Percentiles rank a stretch among this genome's conserved stretches.
Evolutionary conservation across 2,888 invertebrate genomes (phyloP).

Genomic region (Epistrophe grossulariae): DNA sequence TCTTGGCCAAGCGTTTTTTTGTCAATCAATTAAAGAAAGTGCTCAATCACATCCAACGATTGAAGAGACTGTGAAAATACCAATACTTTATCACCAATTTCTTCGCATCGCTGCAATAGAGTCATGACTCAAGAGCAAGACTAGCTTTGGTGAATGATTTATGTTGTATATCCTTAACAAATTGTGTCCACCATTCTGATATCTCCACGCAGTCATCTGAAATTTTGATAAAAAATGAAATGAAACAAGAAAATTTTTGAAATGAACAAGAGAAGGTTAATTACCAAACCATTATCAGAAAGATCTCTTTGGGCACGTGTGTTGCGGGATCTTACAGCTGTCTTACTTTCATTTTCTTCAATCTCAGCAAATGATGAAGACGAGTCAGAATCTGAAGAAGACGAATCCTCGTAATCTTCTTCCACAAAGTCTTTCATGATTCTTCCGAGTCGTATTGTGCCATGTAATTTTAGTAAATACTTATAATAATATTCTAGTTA

Average conservation of each 20-base stretch:
- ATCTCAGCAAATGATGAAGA: constrained; percentile 76
- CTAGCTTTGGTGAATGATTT: constrained; percentile 82
- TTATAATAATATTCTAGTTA: not conserved
- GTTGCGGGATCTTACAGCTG: constrained; percentile 28
- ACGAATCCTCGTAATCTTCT: constrained; percentile 84
- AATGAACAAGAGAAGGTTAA: not conserved
- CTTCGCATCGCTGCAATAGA: constrained; percentile 95
- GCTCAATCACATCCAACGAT: constrained; percentile 96
- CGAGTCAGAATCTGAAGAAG: constrained; percentile 80
- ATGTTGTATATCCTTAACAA: constrained; percentile 91
- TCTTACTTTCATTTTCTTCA: constrained; percentile 41
- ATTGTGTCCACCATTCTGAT: constrained; percentile 93
- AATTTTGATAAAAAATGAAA: not conserved
- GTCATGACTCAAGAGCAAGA: constrained; percentile 92
- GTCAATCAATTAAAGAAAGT: constrained; percentile 92
- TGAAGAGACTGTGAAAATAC: constrained; percentile 98
- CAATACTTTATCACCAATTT: constrained; percentile 97
- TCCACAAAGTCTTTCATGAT: constrained; percentile 91
- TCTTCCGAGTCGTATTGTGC: constrained; percentile 86
- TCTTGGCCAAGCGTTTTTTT: constrained; percentile 88
- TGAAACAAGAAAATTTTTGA: constrained; percentile 5
- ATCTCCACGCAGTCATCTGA: constrained; percentile 71
- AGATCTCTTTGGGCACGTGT: constrained; percentile 36
- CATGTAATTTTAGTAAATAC: constrained; percentile 78
- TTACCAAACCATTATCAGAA: constrained; percentile 43